Conservation (phyloP, 1,140 invertebrate species). For the Chymomyza costata region DNA sequence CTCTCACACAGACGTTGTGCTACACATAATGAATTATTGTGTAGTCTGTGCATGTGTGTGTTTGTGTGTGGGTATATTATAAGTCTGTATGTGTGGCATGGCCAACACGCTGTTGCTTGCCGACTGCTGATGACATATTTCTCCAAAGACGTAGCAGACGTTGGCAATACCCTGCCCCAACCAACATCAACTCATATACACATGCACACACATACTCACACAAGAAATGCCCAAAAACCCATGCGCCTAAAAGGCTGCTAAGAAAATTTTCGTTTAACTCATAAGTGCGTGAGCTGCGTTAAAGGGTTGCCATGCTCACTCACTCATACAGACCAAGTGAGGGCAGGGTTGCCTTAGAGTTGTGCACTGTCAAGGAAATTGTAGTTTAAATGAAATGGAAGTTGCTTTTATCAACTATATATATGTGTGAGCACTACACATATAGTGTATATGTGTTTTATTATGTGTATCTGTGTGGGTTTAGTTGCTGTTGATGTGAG, state of each 20-base stretch:
- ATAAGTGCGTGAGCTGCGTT: conserved; percentile 53
- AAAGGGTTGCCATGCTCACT: conserved; percentile 58
- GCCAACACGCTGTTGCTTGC: conserved; percentile 16
- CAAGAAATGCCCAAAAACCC: conserved; percentile 3
- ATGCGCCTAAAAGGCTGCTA: conserved; percentile 68
- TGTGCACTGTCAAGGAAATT: conserved; percentile 70
- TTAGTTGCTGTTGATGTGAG: conserved; percentile 25
- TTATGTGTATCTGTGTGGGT: conserved; percentile 7
- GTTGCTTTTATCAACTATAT: conserved; percentile 73
- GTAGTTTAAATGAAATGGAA: conserved; percentile 74
- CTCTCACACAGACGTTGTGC: too few relatives aligned
- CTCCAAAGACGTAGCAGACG: conserved; percentile 44
- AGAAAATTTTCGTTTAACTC: conserved; percentile 73
- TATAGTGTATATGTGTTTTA: background rate
- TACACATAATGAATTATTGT: conserved; percentile 68
- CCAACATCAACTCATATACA: background rate
- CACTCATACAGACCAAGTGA: background rate
- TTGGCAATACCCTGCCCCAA: too few relatives aligned
- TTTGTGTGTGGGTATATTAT: background rate
- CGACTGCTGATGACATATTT: conserved; percentile 72
- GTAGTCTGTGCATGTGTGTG: conserved; percentile 1
- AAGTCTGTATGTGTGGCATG: background rate
- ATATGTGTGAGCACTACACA: conserved; percentile 21
- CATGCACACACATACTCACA: conserved; percentile 1
- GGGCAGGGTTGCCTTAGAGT: conserved; percentile 43